phyloP scores from a whole-genome alignment of 2,797 vertebrate genomes.

The Rhinoraja longicauda region DNA sequence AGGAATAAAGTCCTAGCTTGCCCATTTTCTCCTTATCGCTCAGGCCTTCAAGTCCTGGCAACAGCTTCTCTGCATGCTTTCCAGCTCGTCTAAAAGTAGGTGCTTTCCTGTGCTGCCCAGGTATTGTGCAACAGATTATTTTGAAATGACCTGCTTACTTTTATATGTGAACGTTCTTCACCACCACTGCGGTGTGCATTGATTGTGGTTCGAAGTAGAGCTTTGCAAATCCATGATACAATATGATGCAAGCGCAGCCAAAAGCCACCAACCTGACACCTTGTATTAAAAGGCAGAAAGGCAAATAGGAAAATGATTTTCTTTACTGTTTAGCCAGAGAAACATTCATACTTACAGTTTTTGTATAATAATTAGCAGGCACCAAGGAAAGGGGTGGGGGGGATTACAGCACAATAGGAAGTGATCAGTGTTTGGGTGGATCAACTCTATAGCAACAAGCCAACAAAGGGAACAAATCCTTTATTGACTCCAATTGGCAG shows the following conservation, averaged over 20 bases:
- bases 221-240: background rate
- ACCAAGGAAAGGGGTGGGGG: background rate
- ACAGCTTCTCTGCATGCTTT: no score
- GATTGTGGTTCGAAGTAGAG: background rate
- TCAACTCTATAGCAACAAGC: background rate
- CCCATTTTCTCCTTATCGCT: no score
- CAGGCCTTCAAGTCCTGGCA: no score
- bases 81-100: no score
- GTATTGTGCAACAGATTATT: background rate
- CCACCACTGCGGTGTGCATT: background rate
- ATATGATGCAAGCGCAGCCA: no score
- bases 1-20: no score
- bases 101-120: no score
- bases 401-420: background rate
- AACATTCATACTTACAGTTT: background rate
- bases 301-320: background rate
- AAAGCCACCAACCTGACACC: no score
- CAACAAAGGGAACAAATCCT: background rate
- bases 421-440: background rate
- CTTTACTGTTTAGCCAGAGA: background rate
- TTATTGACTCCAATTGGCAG: background rate
- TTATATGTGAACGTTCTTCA: background rate
- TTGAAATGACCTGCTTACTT: background rate
- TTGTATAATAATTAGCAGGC: background rate
- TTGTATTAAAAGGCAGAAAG: no score